Conservation (phyloP, 2,113 vertebrate genomes). For the Odocoileus virginianus region DNA sequence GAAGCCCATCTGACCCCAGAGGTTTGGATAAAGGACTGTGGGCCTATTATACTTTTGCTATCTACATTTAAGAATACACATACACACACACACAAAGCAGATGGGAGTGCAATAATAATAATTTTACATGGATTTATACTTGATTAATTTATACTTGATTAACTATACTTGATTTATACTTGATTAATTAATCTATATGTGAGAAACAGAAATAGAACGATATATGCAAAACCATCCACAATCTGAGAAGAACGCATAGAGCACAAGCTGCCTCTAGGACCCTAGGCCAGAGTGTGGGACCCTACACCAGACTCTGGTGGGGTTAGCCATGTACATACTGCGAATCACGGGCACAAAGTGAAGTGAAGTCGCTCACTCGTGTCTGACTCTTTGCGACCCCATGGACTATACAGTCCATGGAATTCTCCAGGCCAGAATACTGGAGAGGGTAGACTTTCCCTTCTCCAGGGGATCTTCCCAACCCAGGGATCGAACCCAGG, state of each 20-base stretch:
- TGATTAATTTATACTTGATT: neutral
- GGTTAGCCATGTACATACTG: neutral
- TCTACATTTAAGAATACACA: neutral
- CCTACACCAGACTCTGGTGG: neutral
- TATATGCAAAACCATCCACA: neutral
- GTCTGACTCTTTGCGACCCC: neutral
- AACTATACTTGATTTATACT: neutral
- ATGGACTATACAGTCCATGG: neutral
- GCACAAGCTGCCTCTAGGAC: neutral
- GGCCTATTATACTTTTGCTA: neutral
- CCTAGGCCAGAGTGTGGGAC: neutral
- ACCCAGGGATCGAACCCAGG: neutral
- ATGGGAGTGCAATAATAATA: neutral
- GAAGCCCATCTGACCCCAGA: neutral
- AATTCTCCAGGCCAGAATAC: neutral
- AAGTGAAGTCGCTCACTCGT: neutral
- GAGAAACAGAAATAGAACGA: neutral
- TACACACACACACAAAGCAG: neutral
- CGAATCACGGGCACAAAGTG: neutral
- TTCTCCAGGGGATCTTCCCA: neutral
- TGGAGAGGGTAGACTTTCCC: neutral
- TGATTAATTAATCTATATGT: neutral
- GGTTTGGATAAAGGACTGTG: neutral
- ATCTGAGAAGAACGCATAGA: neutral
- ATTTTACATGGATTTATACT: neutral